Evolutionary conservation across 2,113 vertebrate species (phyloP).

Genomic region (Indri indri): DNA sequence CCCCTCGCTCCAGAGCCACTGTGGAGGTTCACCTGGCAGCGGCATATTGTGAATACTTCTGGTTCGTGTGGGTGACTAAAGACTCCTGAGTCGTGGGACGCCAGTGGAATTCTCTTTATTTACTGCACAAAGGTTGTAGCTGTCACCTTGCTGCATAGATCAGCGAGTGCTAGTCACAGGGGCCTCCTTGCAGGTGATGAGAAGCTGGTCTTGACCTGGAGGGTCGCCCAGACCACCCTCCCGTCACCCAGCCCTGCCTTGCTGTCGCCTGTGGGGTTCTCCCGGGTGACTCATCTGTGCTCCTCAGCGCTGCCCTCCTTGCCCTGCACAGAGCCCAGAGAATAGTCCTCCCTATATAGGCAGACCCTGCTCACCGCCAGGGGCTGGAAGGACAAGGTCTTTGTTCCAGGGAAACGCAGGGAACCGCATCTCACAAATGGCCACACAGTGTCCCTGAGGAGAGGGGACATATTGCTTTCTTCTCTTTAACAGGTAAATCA

Average conservation of each 20-base stretch:
- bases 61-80: not conserved
- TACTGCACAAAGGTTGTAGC: not conserved
- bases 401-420: not conserved
- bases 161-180: not conserved
- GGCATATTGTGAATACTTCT: accelerated
- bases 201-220: no score
- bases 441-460: not conserved
- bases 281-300: no score
- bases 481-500: not conserved
- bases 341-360: accelerated
- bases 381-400: not conserved
- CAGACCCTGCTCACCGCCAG: not conserved
- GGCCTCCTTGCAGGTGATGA: not conserved
- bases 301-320: not conserved
- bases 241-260: not conserved
- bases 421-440: not conserved
- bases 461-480: not conserved
- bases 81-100: accelerated
- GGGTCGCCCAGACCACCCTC: not conserved
- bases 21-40: not conserved
- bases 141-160: accelerated
- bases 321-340: not conserved
- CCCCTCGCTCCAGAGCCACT: accelerated
- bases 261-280: accelerated
- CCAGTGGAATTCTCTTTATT: not conserved